phyloP scores from a whole-genome alignment of 2,113 vertebrate genomes.

The Euleptes europaea region DNA sequence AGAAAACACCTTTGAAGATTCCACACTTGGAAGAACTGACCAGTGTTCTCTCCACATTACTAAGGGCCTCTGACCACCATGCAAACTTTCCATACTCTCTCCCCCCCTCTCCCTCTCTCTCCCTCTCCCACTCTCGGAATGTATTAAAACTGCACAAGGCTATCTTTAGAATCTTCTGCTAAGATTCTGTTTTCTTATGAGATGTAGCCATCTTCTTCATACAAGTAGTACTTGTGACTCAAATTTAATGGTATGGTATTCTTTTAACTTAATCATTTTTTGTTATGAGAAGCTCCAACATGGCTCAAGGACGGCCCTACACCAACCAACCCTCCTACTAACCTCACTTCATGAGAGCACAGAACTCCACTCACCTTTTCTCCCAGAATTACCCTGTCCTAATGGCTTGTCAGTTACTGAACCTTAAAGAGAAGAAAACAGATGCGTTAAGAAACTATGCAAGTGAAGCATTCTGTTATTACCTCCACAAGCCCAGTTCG shows the following conservation, averaged over 20 bases:
- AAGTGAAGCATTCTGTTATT: not conserved
- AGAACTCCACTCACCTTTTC: conserved; percentile 96
- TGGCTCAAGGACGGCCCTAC: conserved; percentile 8
- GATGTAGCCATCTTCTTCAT: not conserved
- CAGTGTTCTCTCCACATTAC: not conserved
- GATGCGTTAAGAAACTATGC: conserved; percentile 26
- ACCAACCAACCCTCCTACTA: conserved; percentile 1
- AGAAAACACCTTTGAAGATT: not conserved
- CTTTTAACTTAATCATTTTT: rapidly evolving
- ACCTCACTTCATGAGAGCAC: conserved; percentile 50
- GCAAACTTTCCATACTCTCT: not conserved
- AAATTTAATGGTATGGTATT: not conserved
- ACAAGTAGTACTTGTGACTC: not conserved
- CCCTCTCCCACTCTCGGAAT: too few relatives aligned
- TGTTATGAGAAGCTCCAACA: not conserved
- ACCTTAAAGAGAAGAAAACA: conserved; percentile 76
- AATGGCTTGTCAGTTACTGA: conserved; percentile 95
- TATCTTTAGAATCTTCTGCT: conserved; percentile 1
- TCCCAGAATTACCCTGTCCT: conserved; percentile 89
- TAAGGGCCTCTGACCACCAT: not conserved
- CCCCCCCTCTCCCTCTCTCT: too few relatives aligned
- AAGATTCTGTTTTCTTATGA: conserved; percentile 6
- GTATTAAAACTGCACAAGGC: not conserved
- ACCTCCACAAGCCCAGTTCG: not conserved
- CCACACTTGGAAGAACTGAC: not conserved